phyloP scores from a whole-genome alignment of 2,888 invertebrate species.

The Caenorhabditis sp. region DNA sequence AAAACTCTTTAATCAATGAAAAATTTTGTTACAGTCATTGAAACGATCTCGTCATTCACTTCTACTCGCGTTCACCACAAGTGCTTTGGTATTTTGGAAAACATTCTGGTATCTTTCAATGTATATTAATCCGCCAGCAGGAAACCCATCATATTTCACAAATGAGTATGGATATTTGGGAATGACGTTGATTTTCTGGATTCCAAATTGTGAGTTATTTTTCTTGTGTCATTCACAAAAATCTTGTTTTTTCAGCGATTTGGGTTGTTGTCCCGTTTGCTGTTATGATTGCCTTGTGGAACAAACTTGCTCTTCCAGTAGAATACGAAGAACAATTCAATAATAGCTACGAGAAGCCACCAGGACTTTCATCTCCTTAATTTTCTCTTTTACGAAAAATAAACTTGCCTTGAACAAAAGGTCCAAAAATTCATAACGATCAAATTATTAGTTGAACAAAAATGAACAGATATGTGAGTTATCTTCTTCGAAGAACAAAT shows the following conservation, averaged over 20 bases:
- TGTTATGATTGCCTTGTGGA: conserved; percentile 60
- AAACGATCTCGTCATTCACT: conserved; percentile 60
- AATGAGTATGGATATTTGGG: conserved; percentile 30
- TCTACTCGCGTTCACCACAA: conserved; percentile 60
- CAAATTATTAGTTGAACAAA: conserved; percentile 1
- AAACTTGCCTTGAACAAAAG: not conserved
- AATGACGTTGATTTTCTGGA: conserved; percentile 47
- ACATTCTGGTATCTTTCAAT: conserved; percentile 62
- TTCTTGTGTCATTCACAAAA: not conserved
- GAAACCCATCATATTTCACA: conserved; percentile 38
- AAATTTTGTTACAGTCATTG: conserved; percentile 41
- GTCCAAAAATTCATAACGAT: not conserved
- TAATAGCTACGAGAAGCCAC: conserved; percentile 42
- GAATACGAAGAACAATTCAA: conserved; percentile 41
- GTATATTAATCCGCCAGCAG: conserved; percentile 58
- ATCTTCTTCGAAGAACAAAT: not conserved
- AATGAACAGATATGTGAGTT: not conserved
- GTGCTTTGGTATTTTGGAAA: conserved; percentile 67
- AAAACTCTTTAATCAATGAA: not conserved
- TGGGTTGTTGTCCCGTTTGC: conserved; percentile 61
- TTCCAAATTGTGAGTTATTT: conserved; percentile 37
- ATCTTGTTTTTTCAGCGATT: conserved; percentile 13
- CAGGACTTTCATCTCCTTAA: conserved; percentile 29
- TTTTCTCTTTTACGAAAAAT: not conserved
- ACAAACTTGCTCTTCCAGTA: conserved; percentile 45